These are phyloP conservation scores for Rhadinocentrus ornatus DNA, from an alignment of 2,797 vertebrate species.

Conservation along the genomic window DNA sequence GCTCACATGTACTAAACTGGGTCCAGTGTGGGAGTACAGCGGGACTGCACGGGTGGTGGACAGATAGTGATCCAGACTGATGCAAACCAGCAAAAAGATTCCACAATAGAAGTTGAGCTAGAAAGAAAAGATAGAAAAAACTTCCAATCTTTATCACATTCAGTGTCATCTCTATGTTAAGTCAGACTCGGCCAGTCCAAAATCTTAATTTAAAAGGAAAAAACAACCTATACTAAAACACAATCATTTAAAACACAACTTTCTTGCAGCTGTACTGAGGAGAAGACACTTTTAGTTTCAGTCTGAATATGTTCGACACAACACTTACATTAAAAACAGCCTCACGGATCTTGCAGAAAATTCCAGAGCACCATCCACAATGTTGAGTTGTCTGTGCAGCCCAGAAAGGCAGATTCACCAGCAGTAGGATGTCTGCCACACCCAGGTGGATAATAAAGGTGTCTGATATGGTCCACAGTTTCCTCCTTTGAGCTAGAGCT, in stretches of 20 bases:
- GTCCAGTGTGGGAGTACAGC: slow-evolving; percentile 81
- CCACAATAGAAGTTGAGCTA: slow-evolving; percentile 93
- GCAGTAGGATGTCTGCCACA: slow-evolving; percentile 80
- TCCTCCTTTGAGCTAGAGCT: slow-evolving; percentile 70
- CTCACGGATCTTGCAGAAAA: slow-evolving; percentile 81
- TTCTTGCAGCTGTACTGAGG: slow-evolving; percentile 7
- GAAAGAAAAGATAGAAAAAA: neutral
- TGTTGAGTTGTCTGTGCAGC: slow-evolving; percentile 59
- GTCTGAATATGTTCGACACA: neutral
- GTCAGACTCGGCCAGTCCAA: too few species aligned
- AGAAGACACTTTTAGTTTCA: neutral
- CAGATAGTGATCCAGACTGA: slow-evolving; percentile 87
- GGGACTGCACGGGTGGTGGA: slow-evolving; percentile 79
- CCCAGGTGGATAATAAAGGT: slow-evolving; percentile 84
- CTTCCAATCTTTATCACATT: neutral
- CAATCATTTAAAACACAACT: neutral
- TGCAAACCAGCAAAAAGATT: slow-evolving; percentile 88
- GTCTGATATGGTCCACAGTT: slow-evolving; percentile 78
- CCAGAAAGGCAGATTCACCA: slow-evolving; percentile 85
- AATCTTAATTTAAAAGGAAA: neutral
- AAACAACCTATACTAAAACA: neutral
- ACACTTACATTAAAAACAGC: slow-evolving; percentile 82
- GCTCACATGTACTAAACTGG: slow-evolving; percentile 78
- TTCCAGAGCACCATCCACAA: slow-evolving; percentile 71
- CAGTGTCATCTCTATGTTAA: slow-evolving; percentile 12